Conservation (phyloP, 2,113 vertebrate species). For the Choloepus hoffmanni region DNA sequence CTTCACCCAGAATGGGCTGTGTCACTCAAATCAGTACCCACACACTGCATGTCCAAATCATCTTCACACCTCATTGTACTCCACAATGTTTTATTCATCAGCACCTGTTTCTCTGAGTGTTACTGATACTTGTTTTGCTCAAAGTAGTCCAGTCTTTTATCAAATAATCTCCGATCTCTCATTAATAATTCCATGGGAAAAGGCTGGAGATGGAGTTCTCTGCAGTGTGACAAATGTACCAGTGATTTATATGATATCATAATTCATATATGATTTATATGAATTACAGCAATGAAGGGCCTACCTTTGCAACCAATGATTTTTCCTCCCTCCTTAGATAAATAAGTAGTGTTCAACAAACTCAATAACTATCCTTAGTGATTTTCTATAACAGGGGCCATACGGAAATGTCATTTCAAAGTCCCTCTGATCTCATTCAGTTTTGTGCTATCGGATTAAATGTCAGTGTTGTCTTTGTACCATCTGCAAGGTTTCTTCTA, state of each 20-base stretch:
- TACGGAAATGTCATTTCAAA: slow-evolving; percentile 84
- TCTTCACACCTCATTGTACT: not conserved
- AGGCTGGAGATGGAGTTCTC: not conserved
- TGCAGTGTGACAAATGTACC: not conserved
- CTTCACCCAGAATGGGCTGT: slow-evolving; percentile 52
- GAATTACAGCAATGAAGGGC: not conserved
- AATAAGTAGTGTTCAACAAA: slow-evolving; percentile 79
- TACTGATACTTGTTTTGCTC: slow-evolving; percentile 46
- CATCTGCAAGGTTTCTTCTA: slow-evolving; percentile 81
- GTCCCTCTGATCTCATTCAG: slow-evolving; percentile 81
- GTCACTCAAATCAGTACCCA: slow-evolving; percentile 21
- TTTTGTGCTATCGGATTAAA: slow-evolving; percentile 78
- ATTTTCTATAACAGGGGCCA: slow-evolving; percentile 80
- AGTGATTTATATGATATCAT: slow-evolving; percentile 18
- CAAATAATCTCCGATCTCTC: slow-evolving; percentile 27
- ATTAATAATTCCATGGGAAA: slow-evolving; percentile 54
- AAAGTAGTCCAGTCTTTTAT: slow-evolving; percentile 21
- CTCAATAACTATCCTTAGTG: slow-evolving; percentile 71
- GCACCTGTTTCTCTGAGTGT: slow-evolving; percentile 59
- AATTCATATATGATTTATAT: slow-evolving; percentile 26
- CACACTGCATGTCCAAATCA: not conserved
- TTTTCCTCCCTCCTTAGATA: slow-evolving; percentile 69
- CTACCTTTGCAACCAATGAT: slow-evolving; percentile 64
- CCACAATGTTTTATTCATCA: slow-evolving; percentile 40
- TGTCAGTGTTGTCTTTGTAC: slow-evolving; percentile 74